phyloP scores from a whole-genome alignment of 2,888 invertebrate species.

The Nesidiocoris tenuis region DNA sequence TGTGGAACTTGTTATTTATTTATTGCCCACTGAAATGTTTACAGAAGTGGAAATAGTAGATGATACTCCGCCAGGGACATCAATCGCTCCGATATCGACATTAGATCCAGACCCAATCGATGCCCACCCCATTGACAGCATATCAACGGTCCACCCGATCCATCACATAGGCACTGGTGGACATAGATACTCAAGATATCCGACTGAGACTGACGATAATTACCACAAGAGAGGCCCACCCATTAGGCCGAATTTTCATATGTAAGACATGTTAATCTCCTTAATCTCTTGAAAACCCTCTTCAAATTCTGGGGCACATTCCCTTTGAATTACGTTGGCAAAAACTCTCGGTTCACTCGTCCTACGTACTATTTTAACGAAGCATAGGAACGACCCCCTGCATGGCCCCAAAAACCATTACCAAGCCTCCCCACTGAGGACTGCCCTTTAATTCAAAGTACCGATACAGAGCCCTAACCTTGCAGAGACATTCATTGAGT shows the following conservation, averaged over 20 bases:
- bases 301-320: too few species aligned
- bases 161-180: conserved; percentile 15
- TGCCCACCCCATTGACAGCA: not conserved
- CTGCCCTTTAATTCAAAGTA: too few species aligned
- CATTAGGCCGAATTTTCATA: conserved; percentile 23
- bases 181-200: not conserved
- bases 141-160: conserved; percentile 14
- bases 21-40: not conserved
- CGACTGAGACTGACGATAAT: conserved; percentile 3
- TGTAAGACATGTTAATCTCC: conserved; percentile 13
- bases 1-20: too few species aligned
- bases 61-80: conserved; percentile 17
- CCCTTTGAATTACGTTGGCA: too few species aligned
- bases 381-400: too few species aligned
- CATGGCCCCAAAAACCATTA: too few species aligned
- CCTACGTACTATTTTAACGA: too few species aligned
- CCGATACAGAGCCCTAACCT: too few species aligned
- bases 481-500: too few species aligned
- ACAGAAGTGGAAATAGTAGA: conserved; percentile 34
- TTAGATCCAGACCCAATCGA: not conserved
- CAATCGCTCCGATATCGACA: conserved; percentile 5
- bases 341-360: too few species aligned
- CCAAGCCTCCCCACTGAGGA: too few species aligned
- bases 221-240: conserved; percentile 22
- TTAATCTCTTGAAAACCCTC: too few species aligned